Percentiles rank a stretch among this genome's conserved stretches.
These are phyloP conservation scores for Brachionus calyciflorus DNA, from an alignment of 1,140 invertebrate species.

Conservation along the genomic window DNA sequence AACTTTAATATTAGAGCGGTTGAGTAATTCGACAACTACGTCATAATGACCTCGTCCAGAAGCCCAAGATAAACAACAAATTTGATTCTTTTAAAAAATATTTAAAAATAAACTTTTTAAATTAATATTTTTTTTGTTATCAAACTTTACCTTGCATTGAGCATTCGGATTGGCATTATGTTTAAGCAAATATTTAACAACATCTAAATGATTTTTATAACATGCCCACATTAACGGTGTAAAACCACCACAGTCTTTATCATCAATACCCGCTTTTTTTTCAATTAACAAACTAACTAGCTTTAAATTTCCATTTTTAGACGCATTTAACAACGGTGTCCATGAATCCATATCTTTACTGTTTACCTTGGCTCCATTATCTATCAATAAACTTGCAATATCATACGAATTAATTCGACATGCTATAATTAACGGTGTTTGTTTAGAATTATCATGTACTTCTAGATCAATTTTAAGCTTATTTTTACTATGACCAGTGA, in stretches of 20 bases:
- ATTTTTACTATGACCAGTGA: background rate
- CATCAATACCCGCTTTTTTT: constrained; percentile 79
- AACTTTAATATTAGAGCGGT: constrained; percentile 84
- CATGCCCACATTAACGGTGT: constrained; percentile 94
- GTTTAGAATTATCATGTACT: constrained; percentile 71
- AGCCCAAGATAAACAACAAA: constrained; percentile 88
- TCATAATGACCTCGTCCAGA: constrained; percentile 80
- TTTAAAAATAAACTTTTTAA: background rate
- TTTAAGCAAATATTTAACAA: constrained; percentile 77
- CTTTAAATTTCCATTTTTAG: constrained; percentile 80
- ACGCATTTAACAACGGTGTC: constrained; percentile 82
- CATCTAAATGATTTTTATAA: constrained; percentile 80
- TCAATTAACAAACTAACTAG: constrained; percentile 79
- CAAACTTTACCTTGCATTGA: constrained; percentile 77
- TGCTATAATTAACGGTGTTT: constrained; percentile 83
- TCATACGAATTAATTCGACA: constrained; percentile 73
- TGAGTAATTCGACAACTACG: constrained; percentile 77
- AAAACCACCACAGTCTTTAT: constrained; percentile 92
- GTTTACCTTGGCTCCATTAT: constrained; percentile 81
- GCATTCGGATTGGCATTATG: constrained; percentile 87
- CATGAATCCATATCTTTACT: constrained; percentile 89
- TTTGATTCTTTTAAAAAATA: constrained; percentile 69
- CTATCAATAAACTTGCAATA: constrained; percentile 77
- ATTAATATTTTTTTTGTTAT: too few species aligned
- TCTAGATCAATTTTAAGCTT: background rate